Conservation (phyloP, 2,797 vertebrate species). For the Characodon lateralis region DNA sequence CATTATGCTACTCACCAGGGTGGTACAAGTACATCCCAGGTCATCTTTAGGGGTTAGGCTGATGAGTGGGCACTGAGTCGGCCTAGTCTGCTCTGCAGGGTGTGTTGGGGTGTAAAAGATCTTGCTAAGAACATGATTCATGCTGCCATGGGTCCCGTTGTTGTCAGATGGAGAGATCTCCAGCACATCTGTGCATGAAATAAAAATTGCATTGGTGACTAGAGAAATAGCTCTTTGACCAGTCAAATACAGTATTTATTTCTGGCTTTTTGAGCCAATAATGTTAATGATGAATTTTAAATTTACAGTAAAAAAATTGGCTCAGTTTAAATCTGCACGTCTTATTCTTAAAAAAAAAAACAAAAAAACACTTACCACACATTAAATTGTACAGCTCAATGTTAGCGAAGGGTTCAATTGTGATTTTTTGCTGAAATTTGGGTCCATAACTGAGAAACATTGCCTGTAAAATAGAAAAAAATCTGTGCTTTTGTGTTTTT, state of each 20-base stretch:
- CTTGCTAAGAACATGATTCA: conserved; percentile 79
- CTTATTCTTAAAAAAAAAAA: background rate
- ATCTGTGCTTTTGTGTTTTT: too few relatives aligned
- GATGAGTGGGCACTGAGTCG: conserved; percentile 51
- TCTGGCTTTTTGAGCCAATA: background rate
- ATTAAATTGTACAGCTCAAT: conserved; percentile 84
- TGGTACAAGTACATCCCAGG: conserved; percentile 71
- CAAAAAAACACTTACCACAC: conserved; percentile 75
- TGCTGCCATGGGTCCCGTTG: conserved; percentile 84
- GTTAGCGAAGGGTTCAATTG: conserved; percentile 80
- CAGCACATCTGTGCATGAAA: conserved; percentile 71
- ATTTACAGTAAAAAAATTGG: background rate
- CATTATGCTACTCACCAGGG: conserved; percentile 54
- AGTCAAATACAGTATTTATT: background rate
- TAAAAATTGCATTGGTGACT: background rate
- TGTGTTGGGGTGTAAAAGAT: conserved; percentile 54
- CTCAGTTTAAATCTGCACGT: background rate
- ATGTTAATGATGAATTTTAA: background rate
- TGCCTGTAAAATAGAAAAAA: conserved; percentile 59
- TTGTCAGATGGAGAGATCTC: conserved; percentile 75
- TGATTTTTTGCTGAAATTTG: conserved; percentile 63
- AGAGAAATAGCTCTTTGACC: background rate
- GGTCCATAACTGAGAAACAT: conserved; percentile 82
- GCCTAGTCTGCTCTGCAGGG: conserved; percentile 64
- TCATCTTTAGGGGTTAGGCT: conserved; percentile 53